These are phyloP conservation scores for Momotus momota DNA, from an alignment of 2,797 vertebrate species.

Conservation along the genomic window DNA sequence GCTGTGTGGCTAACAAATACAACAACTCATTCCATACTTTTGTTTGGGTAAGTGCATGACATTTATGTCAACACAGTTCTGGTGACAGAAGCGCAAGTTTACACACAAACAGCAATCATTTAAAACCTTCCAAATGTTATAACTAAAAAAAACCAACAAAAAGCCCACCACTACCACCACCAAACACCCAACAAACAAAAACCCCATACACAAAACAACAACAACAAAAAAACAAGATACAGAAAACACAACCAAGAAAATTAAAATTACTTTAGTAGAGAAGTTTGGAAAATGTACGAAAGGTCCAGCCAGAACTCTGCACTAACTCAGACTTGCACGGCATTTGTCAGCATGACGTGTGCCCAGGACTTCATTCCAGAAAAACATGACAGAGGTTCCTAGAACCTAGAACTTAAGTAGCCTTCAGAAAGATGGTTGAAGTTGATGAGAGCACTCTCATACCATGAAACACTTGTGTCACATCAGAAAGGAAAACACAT, in stretches of 20 bases:
- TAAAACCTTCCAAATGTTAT: not conserved
- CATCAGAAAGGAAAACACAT: not conserved
- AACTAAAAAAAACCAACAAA: no score
- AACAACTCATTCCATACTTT: not conserved
- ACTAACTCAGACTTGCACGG: not conserved
- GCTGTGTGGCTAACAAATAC: not conserved
- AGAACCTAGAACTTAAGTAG: not conserved
- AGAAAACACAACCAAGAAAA: not conserved
- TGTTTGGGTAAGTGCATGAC: constrained; percentile 5
- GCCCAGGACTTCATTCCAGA: not conserved
- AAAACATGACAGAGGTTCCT: not conserved
- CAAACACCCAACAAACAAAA: no score
- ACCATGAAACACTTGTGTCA: not conserved
- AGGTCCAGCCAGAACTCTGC: not conserved
- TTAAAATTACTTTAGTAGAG: not conserved
- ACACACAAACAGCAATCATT: not conserved
- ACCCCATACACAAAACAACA: no score
- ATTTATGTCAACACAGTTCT: not conserved
- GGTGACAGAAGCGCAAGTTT: not conserved
- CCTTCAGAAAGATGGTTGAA: not conserved
- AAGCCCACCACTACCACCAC: no score
- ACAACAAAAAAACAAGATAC: not conserved
- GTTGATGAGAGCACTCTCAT: not conserved
- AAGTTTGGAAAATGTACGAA: not conserved
- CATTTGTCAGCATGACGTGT: fast-evolving